phyloP scores from a whole-genome alignment of 2,113 vertebrate genomes.

The Columbina picui region DNA sequence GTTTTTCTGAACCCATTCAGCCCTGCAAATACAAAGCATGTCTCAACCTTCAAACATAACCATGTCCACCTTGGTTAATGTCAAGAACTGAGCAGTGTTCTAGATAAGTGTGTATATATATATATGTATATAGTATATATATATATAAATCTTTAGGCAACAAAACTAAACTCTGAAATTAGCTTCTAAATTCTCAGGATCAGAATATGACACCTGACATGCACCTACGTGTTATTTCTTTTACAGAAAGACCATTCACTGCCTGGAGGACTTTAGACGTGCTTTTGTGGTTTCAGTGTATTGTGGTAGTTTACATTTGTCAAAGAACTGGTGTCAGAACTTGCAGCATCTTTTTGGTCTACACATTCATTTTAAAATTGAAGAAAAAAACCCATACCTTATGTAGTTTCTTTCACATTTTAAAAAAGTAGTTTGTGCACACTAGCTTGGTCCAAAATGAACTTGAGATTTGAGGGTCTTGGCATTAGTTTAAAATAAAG shows the following conservation, averaged over 20 bases:
- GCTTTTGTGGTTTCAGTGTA: not conserved
- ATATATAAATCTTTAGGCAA: not conserved
- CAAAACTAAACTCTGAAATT: not conserved
- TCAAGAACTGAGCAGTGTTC: not conserved
- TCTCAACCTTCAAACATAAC: not conserved
- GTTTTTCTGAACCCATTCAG: not conserved
- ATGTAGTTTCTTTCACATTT: not conserved
- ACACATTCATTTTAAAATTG: not conserved
- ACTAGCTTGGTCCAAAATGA: not conserved
- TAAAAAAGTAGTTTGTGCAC: not conserved
- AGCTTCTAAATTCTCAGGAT: not conserved
- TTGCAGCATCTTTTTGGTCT: not conserved
- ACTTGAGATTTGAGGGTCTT: not conserved
- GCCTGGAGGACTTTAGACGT: not conserved
- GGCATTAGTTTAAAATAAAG: not conserved
- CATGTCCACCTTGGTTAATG: not conserved
- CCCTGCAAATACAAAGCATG: not conserved
- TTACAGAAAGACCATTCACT: not conserved
- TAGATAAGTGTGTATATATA: not conserved
- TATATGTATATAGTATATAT: not conserved
- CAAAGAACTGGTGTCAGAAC: not conserved
- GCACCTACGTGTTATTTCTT: not conserved
- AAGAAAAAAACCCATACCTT: fast-evolving
- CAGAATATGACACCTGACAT: not conserved
- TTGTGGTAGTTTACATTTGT: not conserved